Conservation (phyloP, 2,797 vertebrate genomes). For the Syngnathus rostellatus region DNA sequence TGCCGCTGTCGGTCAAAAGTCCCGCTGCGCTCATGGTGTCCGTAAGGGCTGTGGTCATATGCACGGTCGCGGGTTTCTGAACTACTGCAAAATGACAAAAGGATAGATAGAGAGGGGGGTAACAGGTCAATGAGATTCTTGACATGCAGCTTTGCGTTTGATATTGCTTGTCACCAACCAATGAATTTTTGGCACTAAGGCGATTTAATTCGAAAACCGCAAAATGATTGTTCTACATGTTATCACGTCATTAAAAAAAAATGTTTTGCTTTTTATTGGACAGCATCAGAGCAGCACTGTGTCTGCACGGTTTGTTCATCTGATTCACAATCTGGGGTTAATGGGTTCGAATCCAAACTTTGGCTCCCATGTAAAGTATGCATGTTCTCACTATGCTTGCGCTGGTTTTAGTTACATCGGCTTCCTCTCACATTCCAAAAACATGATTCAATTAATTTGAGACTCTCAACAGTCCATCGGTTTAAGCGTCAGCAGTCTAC, state of each 20-base stretch:
- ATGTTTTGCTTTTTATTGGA: background rate
- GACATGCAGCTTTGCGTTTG: background rate
- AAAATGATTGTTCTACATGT: background rate
- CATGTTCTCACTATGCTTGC: background rate
- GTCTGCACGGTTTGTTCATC: background rate
- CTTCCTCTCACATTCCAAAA: background rate
- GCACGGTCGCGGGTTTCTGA: slow-evolving; percentile 96
- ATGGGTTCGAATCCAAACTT: background rate
- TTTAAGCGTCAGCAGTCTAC: background rate
- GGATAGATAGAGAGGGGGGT: slow-evolving; percentile 29
- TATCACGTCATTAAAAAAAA: background rate
- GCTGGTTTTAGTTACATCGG: background rate
- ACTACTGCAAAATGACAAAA: slow-evolving; percentile 76
- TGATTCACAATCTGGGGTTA: background rate
- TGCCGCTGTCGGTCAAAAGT: slow-evolving; percentile 94
- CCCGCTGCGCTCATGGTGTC: slow-evolving; percentile 94
- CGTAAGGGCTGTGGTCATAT: slow-evolving; percentile 99
- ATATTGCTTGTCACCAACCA: background rate
- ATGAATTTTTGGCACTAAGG: background rate
- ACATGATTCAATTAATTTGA: background rate
- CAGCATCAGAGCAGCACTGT: background rate
- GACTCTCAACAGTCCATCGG: background rate
- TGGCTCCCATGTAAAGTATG: background rate
- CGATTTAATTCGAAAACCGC: background rate
- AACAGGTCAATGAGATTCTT: slow-evolving; percentile 19